Percentiles rank a stretch among this genome's conserved stretches.
phyloP scores from a whole-genome alignment of 2,888 invertebrate species.

The Euspilapteryx auroguttella region DNA sequence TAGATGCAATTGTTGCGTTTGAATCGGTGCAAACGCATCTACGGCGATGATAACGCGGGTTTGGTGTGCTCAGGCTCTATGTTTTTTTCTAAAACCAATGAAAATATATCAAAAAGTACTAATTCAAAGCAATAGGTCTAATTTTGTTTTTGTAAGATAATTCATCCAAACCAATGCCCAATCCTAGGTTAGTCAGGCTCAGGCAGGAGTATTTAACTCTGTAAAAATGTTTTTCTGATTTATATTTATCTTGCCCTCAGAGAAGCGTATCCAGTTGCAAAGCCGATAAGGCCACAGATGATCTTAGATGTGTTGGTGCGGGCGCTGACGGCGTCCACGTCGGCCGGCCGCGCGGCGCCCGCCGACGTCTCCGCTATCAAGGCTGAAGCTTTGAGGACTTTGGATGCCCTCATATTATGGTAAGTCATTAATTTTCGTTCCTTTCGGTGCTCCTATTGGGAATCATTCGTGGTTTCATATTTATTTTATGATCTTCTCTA shows the following conservation, averaged over 20 bases:
- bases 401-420: conserved; percentile 39
- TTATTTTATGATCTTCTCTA: not conserved
- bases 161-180: no score
- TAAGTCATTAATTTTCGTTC: conserved; percentile 12
- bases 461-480: no score
- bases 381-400: conserved; percentile 26
- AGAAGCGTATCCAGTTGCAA: conserved; percentile 39
- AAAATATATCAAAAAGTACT: no score
- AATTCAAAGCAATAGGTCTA: no score
- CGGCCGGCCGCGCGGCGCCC: conserved; percentile 8
- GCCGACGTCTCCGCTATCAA: conserved; percentile 18
- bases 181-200: no score
- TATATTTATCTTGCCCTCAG: conserved; percentile 16
- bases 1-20: no score
- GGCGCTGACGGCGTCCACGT: conserved; percentile 25
- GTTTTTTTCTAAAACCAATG: no score
- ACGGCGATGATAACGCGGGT: no score
- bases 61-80: no score
- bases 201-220: no score
- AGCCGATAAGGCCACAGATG: conserved; percentile 31
- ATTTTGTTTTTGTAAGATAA: not conserved
- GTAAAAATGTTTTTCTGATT: no score
- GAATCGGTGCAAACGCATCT: no score
- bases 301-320: conserved; percentile 31
- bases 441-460: not conserved